Evolutionary conservation across 2,113 vertebrate species (phyloP), one percentile per base, ranked within the genome.

Genomic region (Taurulus bubalis): DNA sequence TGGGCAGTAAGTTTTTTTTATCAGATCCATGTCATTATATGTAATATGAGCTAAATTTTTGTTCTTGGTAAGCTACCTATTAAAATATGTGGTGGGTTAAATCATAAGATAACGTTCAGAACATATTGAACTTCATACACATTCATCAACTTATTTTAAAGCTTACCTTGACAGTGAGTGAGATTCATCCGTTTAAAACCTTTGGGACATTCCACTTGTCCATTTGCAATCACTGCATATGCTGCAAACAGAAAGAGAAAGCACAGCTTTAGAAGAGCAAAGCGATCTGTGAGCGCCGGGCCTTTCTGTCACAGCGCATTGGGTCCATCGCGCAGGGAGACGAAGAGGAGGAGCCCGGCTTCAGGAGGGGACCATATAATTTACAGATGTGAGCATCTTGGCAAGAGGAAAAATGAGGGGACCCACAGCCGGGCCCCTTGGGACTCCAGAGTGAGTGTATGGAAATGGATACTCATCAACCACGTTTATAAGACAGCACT

Each of bases 81-180:
- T 63, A 71, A 79, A 66, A 71, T 42, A 32, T 49, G 18, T 28
- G 74, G 7, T 28, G 34, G 30, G 14, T 47, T 53, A 71, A 73
- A 75, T 47, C 32, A 71, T 45, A 53, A 32, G 12, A 40, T 20
- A 32, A 38, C 4, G 28, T 26, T 28, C 6, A 58, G 5, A 69
- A 69, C 30, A 55, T 8, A 56, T 14, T 62, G 2, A 62, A 64
- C 4, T 8, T 75, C 2, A 10, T 30, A 53, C 12, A 68, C 20
- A 69, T 20, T 62, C n/a, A 47, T 72, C 34, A 45, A 56, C 28
- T 26, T 56, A 55, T 58, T 59, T 69, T 30, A 71, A n/a, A 22
- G 49, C 95, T 95, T 96, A 99, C 98, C 98, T 97, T 98, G 97
- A 93, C 98, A 99, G 82, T 98, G 97, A 83, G 95, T 97, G 60